These are phyloP conservation scores for Myotis vivesi DNA, from an alignment of 2,797 vertebrate species.

Conservation along the genomic window DNA sequence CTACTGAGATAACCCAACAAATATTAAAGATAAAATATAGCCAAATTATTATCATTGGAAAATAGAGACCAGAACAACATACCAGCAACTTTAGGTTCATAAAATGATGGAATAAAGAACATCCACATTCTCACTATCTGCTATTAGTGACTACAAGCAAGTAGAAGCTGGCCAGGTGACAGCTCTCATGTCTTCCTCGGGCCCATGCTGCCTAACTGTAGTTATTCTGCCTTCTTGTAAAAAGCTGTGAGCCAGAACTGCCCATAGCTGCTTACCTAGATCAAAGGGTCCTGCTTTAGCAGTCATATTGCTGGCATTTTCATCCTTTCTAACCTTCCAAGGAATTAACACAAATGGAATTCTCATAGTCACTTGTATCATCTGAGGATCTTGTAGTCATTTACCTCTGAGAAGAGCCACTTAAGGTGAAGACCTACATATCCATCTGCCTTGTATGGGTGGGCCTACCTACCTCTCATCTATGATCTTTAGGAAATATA, in stretches of 20 bases:
- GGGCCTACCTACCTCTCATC: not conserved
- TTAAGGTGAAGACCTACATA: not conserved
- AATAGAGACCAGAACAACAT: not conserved
- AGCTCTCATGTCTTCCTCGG: not conserved
- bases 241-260: not conserved
- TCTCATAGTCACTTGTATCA: not conserved
- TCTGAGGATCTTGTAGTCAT: not conserved
- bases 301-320: not conserved
- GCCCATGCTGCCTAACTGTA: not conserved
- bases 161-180: not conserved
- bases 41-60: constrained; percentile 17
- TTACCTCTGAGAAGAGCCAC: constrained; percentile 8
- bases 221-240: not conserved
- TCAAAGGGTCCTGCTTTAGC: not conserved
- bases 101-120: not conserved
- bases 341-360: not conserved
- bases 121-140: not conserved
- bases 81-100: not conserved
- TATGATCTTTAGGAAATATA: constrained; percentile 13
- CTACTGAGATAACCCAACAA: not conserved
- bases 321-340: not conserved
- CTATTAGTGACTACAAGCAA: not conserved
- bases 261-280: not conserved
- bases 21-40: not conserved
- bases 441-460: not conserved